Evolutionary conservation across 2,113 vertebrate genomes (phyloP), one percentile per base, ranked within the genome.

Genomic region (Percina caprodes): DNA sequence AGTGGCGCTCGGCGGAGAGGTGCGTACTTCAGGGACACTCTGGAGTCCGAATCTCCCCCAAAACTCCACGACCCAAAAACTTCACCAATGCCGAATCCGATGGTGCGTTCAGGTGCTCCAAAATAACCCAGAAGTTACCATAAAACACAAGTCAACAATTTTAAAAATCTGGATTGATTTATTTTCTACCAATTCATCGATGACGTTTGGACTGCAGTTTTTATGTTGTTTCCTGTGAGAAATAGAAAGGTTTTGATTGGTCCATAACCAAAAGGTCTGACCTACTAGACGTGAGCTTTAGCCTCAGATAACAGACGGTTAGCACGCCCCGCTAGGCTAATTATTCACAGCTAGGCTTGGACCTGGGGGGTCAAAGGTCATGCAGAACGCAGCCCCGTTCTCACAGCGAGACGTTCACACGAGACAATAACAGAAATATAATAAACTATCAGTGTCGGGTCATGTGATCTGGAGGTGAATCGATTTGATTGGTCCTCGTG

Each of bases 61-160:
- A 69, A n/a, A 52, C 66, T 35, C 33, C 2, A 2, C 7, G 12
- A 49, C 0, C 35, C n/a, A 13, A 1, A 19, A n/a, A 9, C 21
- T n/a, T 5, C 19, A 35, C 13, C 0, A 0, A 6, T 0, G 59
- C 26, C 42, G 13, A 19, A 52, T 4, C 1, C 16, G 21, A 54
- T 3, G 58, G 6, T 30, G 58, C 49, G 3, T 62, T 63, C 59
- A 63, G 14, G 48, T 33, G 48, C 48, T 13, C 13, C 33, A 0
- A 26, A 19, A 49, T 59, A 14, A 33, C 13, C 19, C 3, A 6
- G 9, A 23, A 11, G 1, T 16, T 26, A 30, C 14, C 5, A 1
- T 0, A 1, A 9, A 7, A 2, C 2, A 9, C 14, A 2, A 3
- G 0, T 5, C 0, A 49, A 35, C 18, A 2, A 48, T 11, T 2